These are phyloP conservation scores for Helogale parvula DNA, from an alignment of 2,113 vertebrate species.

Conservation along the genomic window DNA sequence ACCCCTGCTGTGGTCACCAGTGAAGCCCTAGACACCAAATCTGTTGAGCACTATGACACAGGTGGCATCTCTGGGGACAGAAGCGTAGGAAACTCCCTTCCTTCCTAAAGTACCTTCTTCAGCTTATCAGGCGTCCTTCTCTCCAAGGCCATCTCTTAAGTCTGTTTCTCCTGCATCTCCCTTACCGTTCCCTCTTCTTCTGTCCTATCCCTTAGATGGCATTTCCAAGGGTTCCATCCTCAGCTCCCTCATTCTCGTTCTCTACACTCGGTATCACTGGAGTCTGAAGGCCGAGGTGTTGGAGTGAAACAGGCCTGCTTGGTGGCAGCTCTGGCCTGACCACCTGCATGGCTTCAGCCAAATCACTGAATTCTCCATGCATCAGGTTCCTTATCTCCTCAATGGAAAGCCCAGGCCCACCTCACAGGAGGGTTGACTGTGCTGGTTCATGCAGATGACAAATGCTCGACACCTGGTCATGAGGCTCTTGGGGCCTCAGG, in stretches of 20 bases:
- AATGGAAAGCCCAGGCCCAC: not conserved
- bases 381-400: not conserved
- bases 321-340: not conserved
- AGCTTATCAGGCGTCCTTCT: not conserved
- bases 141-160: not conserved
- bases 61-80: not conserved
- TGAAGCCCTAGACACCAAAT: not conserved
- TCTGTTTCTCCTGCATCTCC: not conserved
- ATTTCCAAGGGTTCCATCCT: not conserved
- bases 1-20: not conserved
- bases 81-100: not conserved
- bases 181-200: not conserved
- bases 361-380: not conserved
- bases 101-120: not conserved
- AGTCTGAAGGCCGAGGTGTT: not conserved
- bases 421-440: accelerated
- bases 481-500: not conserved
- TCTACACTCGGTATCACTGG: accelerated
- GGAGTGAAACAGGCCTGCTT: not conserved
- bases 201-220: not conserved
- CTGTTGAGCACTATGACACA: accelerated
- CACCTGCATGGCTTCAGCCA: not conserved
- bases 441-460: not conserved
- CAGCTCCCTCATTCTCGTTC: not conserved
- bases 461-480: too few species aligned